Base-by-base conservation (phyloP, 2,888 invertebrate genomes). In the Drosophila robusta region DNA sequence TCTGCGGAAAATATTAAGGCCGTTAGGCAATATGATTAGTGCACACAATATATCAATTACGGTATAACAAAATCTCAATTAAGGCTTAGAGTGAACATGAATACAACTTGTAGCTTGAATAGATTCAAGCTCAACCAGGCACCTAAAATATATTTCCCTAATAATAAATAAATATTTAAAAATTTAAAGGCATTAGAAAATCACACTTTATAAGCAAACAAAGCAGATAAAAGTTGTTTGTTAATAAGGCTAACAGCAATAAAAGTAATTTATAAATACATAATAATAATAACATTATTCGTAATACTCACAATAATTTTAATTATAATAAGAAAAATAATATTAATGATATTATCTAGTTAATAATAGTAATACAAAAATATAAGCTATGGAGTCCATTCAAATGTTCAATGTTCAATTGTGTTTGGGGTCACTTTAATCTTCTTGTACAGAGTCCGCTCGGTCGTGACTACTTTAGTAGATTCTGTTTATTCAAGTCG, bases 341-440 rank as follows among this genome's bases (percentile, higher is more conserved):
- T 32, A 32, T 11, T 32, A 32, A 8, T 8, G 7, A 8, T 29
- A 29, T 18, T 18, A 29, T 8, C 26, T 11, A 32, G 3, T 11
- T 32, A 32, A 3, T 32, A 29, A 1, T 29, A 29, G 1, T 29
- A 29, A 29, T 8, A 29, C 26, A 0, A 8, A 29, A 29, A 18
- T 18, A 18, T 18, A 18, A 18, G 18, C 2, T 18, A 2, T 18
- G 18, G 18, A 8, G 29, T 32, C 8, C 0, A 32, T 32, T 7
- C 26, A 7, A 26, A 8, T 29, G 26, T 8, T 29, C 8, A 29
- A 29, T 32, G 32, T 11, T 34, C 12, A 12, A 4, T 34, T 11
- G 4, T 11, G 12, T 34, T 34, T 56, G n/a, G 47, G 63, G 34
- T 38, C 56, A 70, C 66, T 56, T 9, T 71, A 56, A 42, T 22